Percentiles rank a stretch among this genome's conserved stretches.
Evolutionary conservation across 2,797 vertebrate species (phyloP).

Genomic region (Percopsis omiscomaycus): DNA sequence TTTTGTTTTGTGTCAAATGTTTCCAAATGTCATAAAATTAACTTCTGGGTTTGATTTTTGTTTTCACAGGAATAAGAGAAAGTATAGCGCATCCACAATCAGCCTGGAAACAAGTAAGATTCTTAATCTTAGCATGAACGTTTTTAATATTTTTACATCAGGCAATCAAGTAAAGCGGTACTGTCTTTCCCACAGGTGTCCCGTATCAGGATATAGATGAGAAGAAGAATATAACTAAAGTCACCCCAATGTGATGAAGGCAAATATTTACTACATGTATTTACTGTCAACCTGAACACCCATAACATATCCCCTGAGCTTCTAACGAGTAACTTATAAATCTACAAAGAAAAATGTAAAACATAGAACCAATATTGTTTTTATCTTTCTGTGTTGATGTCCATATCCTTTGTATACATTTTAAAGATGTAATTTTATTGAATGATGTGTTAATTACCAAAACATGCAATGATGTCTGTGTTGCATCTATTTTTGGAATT

Average conservation of each 20-base stretch:
- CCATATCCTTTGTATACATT: slow-evolving; percentile 44
- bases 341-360: neutral
- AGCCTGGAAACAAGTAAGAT: slow-evolving; percentile 51
- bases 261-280: slow-evolving; percentile 9
- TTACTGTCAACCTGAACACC: slow-evolving; percentile 25
- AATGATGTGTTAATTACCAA: slow-evolving; percentile 5
- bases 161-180: neutral
- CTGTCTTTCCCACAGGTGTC: slow-evolving; percentile 36
- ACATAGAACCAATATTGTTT: neutral
- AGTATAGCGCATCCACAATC: neutral
- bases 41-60: neutral
- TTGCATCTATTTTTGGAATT: slow-evolving; percentile 23
- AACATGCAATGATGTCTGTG: neutral
- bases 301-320: neutral
- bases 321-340: neutral
- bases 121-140: too few species aligned
- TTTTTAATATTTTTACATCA: neutral
- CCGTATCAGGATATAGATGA: slow-evolving; percentile 46
- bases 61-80: slow-evolving; percentile 45
- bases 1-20: too few species aligned
- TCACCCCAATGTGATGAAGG: slow-evolving; percentile 52
- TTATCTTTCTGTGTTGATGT: slow-evolving; percentile 12
- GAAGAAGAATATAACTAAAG: neutral
- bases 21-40: too few species aligned
- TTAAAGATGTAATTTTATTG: slow-evolving; percentile 26